Conservation (phyloP, 2,888 invertebrate species). For the Trimorus sp. region DNA sequence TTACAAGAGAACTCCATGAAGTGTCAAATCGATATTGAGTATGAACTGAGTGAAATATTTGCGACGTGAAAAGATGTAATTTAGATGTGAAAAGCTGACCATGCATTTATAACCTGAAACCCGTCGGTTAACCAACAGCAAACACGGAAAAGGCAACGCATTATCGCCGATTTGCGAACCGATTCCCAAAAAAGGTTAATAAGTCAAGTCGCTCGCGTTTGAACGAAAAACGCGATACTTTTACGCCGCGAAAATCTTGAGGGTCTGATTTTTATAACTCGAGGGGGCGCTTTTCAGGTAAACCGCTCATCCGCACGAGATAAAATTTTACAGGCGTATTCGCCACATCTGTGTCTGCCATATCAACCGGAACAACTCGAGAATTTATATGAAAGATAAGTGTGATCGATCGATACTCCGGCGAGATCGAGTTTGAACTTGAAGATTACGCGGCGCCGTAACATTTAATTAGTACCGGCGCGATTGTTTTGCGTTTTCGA, state of each 20-base stretch:
- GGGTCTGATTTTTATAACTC: constrained; percentile 33
- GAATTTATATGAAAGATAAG: constrained; percentile 47
- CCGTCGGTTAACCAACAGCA: not conserved
- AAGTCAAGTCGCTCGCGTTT: too few species aligned
- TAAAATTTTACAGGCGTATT: constrained; percentile 51
- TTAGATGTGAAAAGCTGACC: constrained; percentile 46
- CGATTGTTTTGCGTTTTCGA: not conserved
- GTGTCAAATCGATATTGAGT: constrained; percentile 57
- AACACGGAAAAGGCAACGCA: not conserved
- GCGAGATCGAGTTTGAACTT: constrained; percentile 12
- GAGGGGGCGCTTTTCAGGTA: constrained; percentile 43
- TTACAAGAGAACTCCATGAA: constrained; percentile 58
- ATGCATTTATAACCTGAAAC: constrained; percentile 33
- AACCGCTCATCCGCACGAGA: constrained; percentile 53
- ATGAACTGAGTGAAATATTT: constrained; percentile 46
- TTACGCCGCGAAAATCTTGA: too few species aligned
- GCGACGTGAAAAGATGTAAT: constrained; percentile 51
- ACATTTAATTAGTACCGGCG: not conserved
- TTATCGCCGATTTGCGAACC: too few species aligned
- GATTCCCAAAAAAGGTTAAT: too few species aligned
- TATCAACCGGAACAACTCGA: constrained; percentile 49
- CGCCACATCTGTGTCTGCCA: constrained; percentile 51
- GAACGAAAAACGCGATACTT: too few species aligned
- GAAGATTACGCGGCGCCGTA: not conserved
- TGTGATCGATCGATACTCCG: constrained; percentile 31